phyloP scores from a whole-genome alignment of 2,888 invertebrate species.

The Papilio demoleus region DNA sequence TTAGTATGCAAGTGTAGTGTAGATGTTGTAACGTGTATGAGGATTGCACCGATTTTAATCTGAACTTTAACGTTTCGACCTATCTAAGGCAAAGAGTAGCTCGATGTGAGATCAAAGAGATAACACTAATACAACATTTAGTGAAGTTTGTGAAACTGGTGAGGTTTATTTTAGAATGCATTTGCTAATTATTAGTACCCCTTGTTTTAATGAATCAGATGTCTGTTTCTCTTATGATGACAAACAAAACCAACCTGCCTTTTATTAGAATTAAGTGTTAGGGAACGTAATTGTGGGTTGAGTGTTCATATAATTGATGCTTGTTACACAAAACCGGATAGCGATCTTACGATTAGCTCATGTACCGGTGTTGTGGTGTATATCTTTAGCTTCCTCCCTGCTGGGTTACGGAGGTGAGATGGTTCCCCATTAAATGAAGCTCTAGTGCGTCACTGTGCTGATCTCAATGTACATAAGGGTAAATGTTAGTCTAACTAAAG shows the following conservation, averaged over 20 bases:
- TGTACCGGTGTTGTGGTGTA: too few species aligned
- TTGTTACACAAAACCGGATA: too few species aligned
- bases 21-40: not conserved
- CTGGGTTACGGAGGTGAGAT: too few species aligned
- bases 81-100: not conserved
- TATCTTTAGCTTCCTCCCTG: too few species aligned
- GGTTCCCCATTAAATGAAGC: too few species aligned
- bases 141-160: not conserved
- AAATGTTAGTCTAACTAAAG: too few species aligned
- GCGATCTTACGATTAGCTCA: too few species aligned
- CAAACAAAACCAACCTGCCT: slow-evolving; percentile 65
- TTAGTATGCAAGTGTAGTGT: not conserved
- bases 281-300: too few species aligned
- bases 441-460: too few species aligned
- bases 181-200: not conserved
- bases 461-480: too few species aligned
- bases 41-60: slow-evolving; percentile 1
- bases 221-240: slow-evolving; percentile 54
- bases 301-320: too few species aligned
- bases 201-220: too few species aligned
- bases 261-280: slow-evolving; percentile 58
- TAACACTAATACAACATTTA: not conserved
- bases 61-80: slow-evolving; percentile 5
- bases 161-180: not conserved
- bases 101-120: slow-evolving; percentile 15